Base-by-base conservation (phyloP, 2,797 vertebrate genomes). In the Arnoldichthys spilopterus region DNA sequence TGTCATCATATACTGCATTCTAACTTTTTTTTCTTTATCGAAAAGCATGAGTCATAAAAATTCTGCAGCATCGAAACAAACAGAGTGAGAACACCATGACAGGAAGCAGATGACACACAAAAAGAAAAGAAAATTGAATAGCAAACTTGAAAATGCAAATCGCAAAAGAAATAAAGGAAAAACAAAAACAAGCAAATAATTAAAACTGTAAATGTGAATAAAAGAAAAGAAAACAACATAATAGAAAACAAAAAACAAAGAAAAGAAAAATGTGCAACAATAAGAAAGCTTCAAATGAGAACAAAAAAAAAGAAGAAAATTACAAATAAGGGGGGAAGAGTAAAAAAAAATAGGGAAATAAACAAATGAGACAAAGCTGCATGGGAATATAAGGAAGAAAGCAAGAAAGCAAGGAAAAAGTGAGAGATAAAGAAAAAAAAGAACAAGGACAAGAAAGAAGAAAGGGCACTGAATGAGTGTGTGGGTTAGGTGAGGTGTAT, bases 21-120 rank as follows among this genome's bases (percentile, higher is more conserved):
- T n/a, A n/a, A n/a, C n/a, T n/a, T n/a, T n/a, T n/a, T n/a, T 40
- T n/a, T 22, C 34, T 43, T 37, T 20, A 30, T 7, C 11, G 15
- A 66, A 45, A 64, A 47, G 67, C 18, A 70, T 70, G 67, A 70
- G 45, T 70, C 67, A 70, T 32, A 51, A 26, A n/a, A 68, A 68
- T 26, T 18, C 40, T 49, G 53, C 79, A 20, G 70, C 15, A n/a
- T 53, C 24, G 43, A 45, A 54, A 56, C 34, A 76, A 51, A 28
- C 4, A 5, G 24, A 56, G 24, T 28, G 40, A 49, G 20, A 20
- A 28, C 76, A 82, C 79, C 73, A 72, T 64, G 78, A 66, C 20
- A 15, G 16, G 61, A 72, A 49, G n/a, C 15, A 28, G 4, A 13
- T 16, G 15, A 32, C 5, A 79, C 28, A 30, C 13, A 5, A 67